These are phyloP conservation scores for Xylocampa areola DNA, from an alignment of 2,888 invertebrate genomes.

Conservation along the genomic window DNA sequence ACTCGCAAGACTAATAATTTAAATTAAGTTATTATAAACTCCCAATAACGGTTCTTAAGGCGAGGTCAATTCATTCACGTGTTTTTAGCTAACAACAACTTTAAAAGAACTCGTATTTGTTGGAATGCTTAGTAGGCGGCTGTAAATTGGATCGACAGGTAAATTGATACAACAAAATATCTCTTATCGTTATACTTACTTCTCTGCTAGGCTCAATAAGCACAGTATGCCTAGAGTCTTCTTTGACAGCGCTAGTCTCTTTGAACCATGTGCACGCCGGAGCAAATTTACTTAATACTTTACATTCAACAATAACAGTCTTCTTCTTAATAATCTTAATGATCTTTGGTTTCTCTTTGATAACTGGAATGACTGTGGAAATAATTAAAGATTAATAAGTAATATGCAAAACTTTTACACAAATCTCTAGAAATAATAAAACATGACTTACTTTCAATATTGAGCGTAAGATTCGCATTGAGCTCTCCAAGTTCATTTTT, in stretches of 20 bases:
- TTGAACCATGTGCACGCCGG: constrained; percentile 98
- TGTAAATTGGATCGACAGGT: too few species aligned
- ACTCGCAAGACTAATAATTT: too few species aligned
- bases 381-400: constrained; percentile 47
- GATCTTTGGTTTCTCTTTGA: constrained; percentile 97
- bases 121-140: too few species aligned
- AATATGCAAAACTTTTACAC: neutral
- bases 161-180: too few species aligned
- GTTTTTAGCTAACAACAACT: too few species aligned
- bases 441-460: constrained; percentile 96
- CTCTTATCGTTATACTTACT: constrained; percentile 88
- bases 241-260: constrained; percentile 93
- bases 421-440: neutral
- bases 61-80: too few species aligned
- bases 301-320: constrained; percentile 97
- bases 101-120: too few species aligned
- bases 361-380: constrained; percentile 95
- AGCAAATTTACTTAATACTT: constrained; percentile 97
- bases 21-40: too few species aligned
- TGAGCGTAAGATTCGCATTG: constrained; percentile 98
- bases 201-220: constrained; percentile 94
- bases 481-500: constrained; percentile 98
- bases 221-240: constrained; percentile 94
- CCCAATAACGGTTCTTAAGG: too few species aligned
- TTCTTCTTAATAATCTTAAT: constrained; percentile 97